These are phyloP conservation scores for Cheirogaleus medius DNA, from an alignment of 2,113 vertebrate species.

Conservation along the genomic window DNA sequence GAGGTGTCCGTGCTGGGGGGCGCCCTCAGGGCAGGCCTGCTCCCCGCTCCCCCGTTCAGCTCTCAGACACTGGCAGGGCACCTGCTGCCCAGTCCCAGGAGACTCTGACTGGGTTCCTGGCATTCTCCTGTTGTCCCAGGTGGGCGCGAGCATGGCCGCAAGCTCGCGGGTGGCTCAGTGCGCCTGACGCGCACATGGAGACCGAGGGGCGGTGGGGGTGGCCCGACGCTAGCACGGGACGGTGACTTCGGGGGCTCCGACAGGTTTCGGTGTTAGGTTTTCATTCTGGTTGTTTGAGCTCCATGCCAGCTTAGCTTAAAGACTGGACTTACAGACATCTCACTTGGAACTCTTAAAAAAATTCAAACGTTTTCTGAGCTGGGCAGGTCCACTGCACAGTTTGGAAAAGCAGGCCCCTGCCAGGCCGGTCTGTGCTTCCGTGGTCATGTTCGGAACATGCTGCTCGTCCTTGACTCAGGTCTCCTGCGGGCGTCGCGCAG, in stretches of 20 bases:
- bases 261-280: neutral
- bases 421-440: neutral
- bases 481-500: neutral
- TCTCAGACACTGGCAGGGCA: neutral
- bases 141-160: neutral
- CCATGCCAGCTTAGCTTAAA: neutral
- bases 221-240: neutral
- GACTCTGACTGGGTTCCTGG: neutral
- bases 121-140: too few species aligned
- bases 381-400: neutral
- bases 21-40: neutral
- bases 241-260: accelerated
- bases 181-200: neutral
- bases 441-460: neutral
- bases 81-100: neutral
- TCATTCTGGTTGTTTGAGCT: neutral
- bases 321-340: neutral
- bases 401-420: neutral
- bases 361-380: neutral
- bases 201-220: neutral
- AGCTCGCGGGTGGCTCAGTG: neutral
- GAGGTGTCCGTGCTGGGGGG: neutral
- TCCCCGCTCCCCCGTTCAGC: neutral
- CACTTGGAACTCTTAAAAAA: neutral
- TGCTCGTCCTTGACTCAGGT: neutral